Conservation (phyloP, 2,797 vertebrate species). For the Anguilla obscura region DNA sequence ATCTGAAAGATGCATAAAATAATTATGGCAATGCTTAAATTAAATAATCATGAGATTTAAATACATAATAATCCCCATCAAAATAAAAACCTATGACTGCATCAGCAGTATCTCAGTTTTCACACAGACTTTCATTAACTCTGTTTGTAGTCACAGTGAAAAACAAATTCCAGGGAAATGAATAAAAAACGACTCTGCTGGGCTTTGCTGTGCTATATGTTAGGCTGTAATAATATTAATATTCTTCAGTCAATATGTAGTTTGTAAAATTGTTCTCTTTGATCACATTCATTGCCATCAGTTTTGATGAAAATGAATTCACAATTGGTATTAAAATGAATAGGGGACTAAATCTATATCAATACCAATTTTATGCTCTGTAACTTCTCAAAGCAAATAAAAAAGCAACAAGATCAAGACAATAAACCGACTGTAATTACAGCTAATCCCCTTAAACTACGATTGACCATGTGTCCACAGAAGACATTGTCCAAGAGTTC, state of each 20-base stretch:
- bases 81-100: constrained; percentile 12
- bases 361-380: constrained; percentile 3
- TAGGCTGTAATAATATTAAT: background rate
- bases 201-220: background rate
- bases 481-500: background rate
- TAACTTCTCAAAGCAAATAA: background rate
- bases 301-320: background rate
- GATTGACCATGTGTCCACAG: constrained; percentile 13
- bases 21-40: background rate
- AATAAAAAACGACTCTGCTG: background rate
- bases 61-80: constrained; percentile 47
- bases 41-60: constrained; percentile 42
- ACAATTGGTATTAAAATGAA: background rate
- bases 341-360: background rate
- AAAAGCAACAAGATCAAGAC: background rate
- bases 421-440: constrained; percentile 17
- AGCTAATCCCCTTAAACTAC: constrained; percentile 12
- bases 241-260: background rate
- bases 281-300: background rate
- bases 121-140: constrained; percentile 1
- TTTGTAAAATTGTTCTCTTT: background rate
- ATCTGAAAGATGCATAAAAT: background rate
- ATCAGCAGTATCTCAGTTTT: background rate
- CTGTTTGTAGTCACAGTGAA: background rate
- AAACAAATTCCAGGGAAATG: background rate